Conservation (phyloP, 2,113 vertebrate genomes). For the Ondatra zibethicus region DNA sequence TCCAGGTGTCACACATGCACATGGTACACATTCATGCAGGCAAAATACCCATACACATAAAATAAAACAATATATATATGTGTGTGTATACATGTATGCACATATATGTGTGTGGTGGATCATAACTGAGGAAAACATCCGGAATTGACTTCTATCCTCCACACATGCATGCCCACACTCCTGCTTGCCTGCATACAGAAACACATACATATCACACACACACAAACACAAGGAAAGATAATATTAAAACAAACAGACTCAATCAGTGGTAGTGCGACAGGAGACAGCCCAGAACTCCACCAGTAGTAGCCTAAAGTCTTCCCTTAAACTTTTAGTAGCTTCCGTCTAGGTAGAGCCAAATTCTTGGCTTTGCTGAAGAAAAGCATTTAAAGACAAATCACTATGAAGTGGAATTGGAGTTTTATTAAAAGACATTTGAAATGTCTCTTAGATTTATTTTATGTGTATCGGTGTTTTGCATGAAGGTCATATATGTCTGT, state of each 20-base stretch:
- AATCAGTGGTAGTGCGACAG: background rate
- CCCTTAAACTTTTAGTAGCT: background rate
- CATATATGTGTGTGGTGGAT: background rate
- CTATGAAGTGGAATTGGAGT: background rate
- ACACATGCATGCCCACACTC: background rate
- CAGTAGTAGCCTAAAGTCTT: rapidly evolving
- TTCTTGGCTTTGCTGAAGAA: background rate
- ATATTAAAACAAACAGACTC: background rate
- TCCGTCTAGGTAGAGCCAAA: background rate
- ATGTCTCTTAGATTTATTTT: background rate
- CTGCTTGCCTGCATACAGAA: background rate
- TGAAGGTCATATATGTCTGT: background rate
- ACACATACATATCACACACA: background rate
- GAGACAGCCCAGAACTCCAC: background rate
- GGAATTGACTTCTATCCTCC: background rate
- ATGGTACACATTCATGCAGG: background rate
- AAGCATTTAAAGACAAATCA: background rate
- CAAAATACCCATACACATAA: background rate
- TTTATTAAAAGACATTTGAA: background rate
- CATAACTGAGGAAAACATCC: background rate
- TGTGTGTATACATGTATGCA: too few species aligned
- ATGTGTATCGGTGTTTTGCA: background rate
- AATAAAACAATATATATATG: background rate
- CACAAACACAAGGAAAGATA: background rate
- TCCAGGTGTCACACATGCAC: background rate